These are phyloP conservation scores for Acheta domesticus DNA, from an alignment of 2,888 invertebrate genomes.

Conservation along the genomic window DNA sequence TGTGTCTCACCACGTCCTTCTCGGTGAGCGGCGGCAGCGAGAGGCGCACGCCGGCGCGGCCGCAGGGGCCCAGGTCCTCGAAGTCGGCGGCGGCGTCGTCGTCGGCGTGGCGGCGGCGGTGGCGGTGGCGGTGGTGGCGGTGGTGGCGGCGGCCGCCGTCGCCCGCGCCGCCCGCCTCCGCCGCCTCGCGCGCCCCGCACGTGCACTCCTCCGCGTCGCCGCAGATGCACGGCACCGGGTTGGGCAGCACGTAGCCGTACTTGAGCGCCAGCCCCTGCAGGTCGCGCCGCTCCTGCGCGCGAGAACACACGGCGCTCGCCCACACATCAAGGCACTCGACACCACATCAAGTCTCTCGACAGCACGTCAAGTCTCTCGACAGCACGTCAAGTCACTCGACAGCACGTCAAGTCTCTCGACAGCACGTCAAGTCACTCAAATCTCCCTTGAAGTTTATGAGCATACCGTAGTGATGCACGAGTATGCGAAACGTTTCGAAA, in stretches of 20 bases:
- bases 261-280: neutral
- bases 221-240: neutral
- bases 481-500: too few species aligned
- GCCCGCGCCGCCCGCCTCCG: neutral
- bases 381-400: too few species aligned
- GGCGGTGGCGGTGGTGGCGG: neutral
- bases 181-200: neutral
- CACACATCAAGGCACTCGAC: too few species aligned
- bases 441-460: too few species aligned
- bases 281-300: neutral
- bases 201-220: neutral
- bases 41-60: neutral
- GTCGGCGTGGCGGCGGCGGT: neutral
- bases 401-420: too few species aligned
- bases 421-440: too few species aligned
- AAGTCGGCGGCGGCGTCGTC: neutral
- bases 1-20: too few species aligned
- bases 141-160: neutral
- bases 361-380: too few species aligned
- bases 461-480: too few species aligned
- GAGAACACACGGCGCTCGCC: too few species aligned
- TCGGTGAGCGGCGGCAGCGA: neutral
- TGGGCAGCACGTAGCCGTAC: neutral
- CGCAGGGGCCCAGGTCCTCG: neutral
- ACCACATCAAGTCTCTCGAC: too few species aligned